Evolutionary conservation across 2,888 invertebrate genomes (phyloP), one percentile per base, ranked within the genome.

Genomic region (Branchipolynoe longqiensis): DNA sequence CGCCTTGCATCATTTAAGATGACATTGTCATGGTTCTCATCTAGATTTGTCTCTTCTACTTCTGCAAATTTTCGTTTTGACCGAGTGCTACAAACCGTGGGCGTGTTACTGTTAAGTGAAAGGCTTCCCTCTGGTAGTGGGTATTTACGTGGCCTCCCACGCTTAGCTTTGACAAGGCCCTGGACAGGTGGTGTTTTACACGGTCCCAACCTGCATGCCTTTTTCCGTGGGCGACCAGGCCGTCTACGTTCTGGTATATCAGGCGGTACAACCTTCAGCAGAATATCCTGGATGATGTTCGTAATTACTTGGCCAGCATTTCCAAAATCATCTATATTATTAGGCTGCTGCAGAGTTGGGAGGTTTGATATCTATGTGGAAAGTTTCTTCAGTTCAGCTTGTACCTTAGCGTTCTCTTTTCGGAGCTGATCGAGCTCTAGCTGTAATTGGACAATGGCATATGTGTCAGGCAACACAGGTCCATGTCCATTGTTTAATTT

Each of bases 251-350:
- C n/a, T 38, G 36, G 36, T 38, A 25, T 1, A 12, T 36, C 69
- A 6, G 69, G 69, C 8, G 74, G 74, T 4, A 78, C 48, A 48
- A 78, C 78, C 48, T 78, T 78, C 22, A 1, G 31, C 4, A 78
- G 14, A 25, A 78, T 78, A 8, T 78, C 78, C 6, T 78, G 12
- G 28, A 78, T 14, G 28, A 78, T 78, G 28, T 41, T 31, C 18
- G 6, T 48, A 2, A 78, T 18, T 18, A 12, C 48, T 48, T 48
- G 48, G n/a, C n/a, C n/a, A n/a, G n/a, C n/a, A n/a, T n/a, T n/a
- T n/a, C n/a, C n/a, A n/a, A n/a, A n/a, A n/a, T n/a, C n/a, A n/a
- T n/a, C n/a, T n/a, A n/a, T n/a, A n/a, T n/a, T n/a, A n/a, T n/a
- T n/a, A n/a, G n/a, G n/a, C n/a, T n/a, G n/a, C n/a, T n/a, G n/a